phyloP scores from a whole-genome alignment of 2,888 invertebrate species.

The Tubulanus polymorphus region DNA sequence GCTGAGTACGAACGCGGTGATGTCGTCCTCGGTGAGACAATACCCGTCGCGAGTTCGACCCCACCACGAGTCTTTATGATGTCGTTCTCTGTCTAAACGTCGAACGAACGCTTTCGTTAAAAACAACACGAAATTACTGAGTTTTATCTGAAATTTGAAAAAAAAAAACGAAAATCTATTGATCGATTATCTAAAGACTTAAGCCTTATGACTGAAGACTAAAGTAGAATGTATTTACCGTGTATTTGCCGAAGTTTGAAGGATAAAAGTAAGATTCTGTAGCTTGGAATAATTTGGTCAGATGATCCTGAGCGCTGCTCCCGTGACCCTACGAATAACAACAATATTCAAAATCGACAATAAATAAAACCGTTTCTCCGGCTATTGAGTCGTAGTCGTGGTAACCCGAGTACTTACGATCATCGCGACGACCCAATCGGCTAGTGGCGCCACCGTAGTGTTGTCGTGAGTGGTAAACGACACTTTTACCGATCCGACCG shows the following conservation, averaged over 20 bases:
- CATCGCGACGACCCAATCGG: slow-evolving; percentile 59
- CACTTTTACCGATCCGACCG: slow-evolving; percentile 62
- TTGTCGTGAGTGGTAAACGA: slow-evolving; percentile 28
- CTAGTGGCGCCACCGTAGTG: slow-evolving; percentile 59
- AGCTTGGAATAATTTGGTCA: slow-evolving; percentile 75
- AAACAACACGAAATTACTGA: slow-evolving; percentile 35
- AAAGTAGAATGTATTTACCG: slow-evolving; percentile 47
- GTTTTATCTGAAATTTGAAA: slow-evolving; percentile 29
- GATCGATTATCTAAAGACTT: too few relatives aligned
- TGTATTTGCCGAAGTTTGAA: slow-evolving; percentile 82
- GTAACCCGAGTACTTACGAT: slow-evolving; percentile 50
- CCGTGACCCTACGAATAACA: slow-evolving; percentile 64
- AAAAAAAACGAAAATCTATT: slow-evolving; percentile 4
- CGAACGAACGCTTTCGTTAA: slow-evolving; percentile 41
- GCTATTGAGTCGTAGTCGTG: not conserved
- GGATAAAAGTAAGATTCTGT: slow-evolving; percentile 85
- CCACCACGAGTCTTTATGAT: slow-evolving; percentile 58
- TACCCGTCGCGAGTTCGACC: too few relatives aligned
- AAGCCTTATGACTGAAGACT: too few relatives aligned
- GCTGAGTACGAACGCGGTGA: slow-evolving; percentile 72
- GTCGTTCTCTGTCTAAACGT: slow-evolving; percentile 36
- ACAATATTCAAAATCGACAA: not conserved
- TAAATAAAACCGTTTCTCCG: not conserved
- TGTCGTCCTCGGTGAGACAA: slow-evolving; percentile 73
- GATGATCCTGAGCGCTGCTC: slow-evolving; percentile 66